phyloP scores from a whole-genome alignment of 2,797 vertebrate genomes.

The Streptopelia turtur region DNA sequence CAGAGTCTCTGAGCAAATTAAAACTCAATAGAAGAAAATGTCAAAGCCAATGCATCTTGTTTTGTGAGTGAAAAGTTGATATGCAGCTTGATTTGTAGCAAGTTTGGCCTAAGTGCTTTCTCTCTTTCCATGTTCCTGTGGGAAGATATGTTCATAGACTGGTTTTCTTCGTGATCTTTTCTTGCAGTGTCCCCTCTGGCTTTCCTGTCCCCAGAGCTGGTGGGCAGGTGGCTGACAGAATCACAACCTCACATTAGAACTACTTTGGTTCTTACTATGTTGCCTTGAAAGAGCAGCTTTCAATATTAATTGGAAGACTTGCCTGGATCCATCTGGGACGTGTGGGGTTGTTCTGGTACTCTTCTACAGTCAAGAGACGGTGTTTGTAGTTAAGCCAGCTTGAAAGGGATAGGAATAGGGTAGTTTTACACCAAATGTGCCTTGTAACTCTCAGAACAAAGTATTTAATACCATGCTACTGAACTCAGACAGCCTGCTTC shows the following conservation, averaged over 20 bases:
- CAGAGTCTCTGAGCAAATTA: neutral
- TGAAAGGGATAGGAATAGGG: neutral
- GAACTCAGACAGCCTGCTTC: neutral
- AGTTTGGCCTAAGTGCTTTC: neutral
- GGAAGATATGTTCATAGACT: neutral
- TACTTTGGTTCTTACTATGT: neutral
- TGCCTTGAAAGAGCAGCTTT: neutral
- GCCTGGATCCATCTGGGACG: neutral
- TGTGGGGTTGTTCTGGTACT: neutral
- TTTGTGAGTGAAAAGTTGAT: neutral
- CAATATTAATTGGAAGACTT: neutral
- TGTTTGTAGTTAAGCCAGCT: rapidly evolving
- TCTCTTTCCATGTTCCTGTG: neutral
- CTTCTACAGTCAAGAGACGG: neutral
- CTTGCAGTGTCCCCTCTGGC: neutral
- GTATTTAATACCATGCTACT: neutral
- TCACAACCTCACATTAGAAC: rapidly evolving
- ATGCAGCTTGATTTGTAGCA: neutral
- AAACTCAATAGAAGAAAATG: neutral
- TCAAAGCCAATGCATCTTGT: neutral
- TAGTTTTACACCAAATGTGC: neutral
- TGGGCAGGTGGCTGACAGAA: neutral
- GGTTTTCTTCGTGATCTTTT: neutral
- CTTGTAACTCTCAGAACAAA: neutral
- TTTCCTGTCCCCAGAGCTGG: neutral